These are phyloP conservation scores for Drosophila subobscura DNA, from an alignment of 1,140 invertebrate species.

Conservation along the genomic window DNA sequence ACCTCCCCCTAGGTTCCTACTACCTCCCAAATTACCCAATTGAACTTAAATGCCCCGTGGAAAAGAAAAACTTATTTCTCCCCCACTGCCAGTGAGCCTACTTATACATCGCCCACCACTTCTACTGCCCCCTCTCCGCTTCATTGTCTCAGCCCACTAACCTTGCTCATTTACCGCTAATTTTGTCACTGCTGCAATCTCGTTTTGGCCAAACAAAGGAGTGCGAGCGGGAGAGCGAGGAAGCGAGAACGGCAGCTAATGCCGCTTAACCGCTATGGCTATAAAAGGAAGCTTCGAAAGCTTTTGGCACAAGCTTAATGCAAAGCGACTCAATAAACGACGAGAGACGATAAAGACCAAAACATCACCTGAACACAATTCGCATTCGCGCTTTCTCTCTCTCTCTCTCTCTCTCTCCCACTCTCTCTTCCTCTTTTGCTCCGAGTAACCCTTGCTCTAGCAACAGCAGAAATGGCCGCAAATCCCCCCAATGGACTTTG, in stretches of 20 bases:
- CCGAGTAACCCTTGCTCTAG: constrained; percentile 33
- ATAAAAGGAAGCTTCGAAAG: constrained; percentile 42
- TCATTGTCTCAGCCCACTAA: constrained; percentile 61
- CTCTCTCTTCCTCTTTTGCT: constrained; percentile 25
- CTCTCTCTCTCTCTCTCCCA: constrained; percentile 2
- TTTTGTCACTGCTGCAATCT: constrained; percentile 72
- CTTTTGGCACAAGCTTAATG: constrained; percentile 29
- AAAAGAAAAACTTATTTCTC: constrained; percentile 48
- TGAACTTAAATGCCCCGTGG: constrained; percentile 56
- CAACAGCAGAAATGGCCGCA: constrained; percentile 32
- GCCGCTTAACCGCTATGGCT: constrained; percentile 59
- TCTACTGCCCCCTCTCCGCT: neutral
- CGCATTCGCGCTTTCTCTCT: neutral
- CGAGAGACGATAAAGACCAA: constrained; percentile 1
- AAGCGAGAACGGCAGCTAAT: constrained; percentile 55
- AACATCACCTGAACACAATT: constrained; percentile 63
- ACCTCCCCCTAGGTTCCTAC: neutral
- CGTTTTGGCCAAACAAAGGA: constrained; percentile 38
- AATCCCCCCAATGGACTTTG: constrained; percentile 67
- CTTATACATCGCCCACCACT: too few relatives aligned
- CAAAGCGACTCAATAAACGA: constrained; percentile 53
- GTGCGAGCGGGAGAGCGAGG: neutral
- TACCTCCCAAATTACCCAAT: constrained; percentile 26
- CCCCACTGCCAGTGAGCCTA: neutral
- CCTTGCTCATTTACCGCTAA: constrained; percentile 76